Base-by-base conservation (phyloP, 92 coral and sea anemone species). In the Porites rus region DNA sequence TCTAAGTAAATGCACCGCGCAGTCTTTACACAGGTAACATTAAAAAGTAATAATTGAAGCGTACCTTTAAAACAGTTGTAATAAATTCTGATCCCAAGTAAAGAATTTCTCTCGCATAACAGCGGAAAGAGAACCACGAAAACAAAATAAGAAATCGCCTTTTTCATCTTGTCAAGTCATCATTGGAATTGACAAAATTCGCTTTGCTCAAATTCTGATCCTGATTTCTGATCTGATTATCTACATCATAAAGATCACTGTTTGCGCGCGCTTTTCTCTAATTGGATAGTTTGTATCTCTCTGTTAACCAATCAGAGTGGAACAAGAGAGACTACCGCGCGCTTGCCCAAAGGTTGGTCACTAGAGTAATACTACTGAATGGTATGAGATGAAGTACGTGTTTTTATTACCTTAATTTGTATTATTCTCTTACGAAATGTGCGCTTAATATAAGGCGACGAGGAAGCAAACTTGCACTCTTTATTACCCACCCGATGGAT, bases 161-260 rank as follows among this genome's bases (percentile, higher is more conserved):
- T 54, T 67, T 70, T 81, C 85, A 81, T 81, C 76, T n/a, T 18
- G 51, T 17, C 50, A 67, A 68, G 22, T 80, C 85, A 14, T 8
- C 73, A 17, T 28, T 3, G 0, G 28, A 24, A 68, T 68, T 68
- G 19, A 80, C 53, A 7, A 43, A 51, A 10, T 64, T 1, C 11
- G 31, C 8, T 46, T 18, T 56, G 50, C 85, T 22, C 52, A 25
- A 25, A 24, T 51, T 2, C 61, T 56, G 61, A 56, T 38, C 46
- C 38, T 12, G 5, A 9, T 17, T 18, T 19, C 62, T 21, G 10
- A 8, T 22, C 6, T 28, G 46, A 38, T 76, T 56, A 8, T 25
- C 5, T 28, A 81, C 85, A 69, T 81, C 77, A 81, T 10, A 81
- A 18, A 56, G 22, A 56, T 10, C 20, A 4, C 8, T 51, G 2